These are phyloP conservation scores for Noctua janthe DNA, from an alignment of 2,888 invertebrate species.

Conservation along the genomic window DNA sequence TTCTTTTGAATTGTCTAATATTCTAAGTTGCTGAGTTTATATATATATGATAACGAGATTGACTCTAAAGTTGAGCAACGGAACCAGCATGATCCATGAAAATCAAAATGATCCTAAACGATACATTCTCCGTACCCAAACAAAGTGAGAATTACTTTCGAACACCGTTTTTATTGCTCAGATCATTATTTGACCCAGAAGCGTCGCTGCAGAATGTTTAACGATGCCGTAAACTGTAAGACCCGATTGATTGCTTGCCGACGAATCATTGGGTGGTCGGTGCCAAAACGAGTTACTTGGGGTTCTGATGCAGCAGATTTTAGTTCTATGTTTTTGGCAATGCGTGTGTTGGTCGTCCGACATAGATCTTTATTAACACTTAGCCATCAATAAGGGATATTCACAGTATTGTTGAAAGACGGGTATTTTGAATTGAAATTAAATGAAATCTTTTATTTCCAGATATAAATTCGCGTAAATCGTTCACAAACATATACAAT, in stretches of 20 bases:
- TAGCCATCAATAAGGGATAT: too few relatives aligned
- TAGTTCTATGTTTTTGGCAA: too few relatives aligned
- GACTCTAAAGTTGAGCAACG: not conserved
- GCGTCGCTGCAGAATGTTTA: slow-evolving; percentile 43
- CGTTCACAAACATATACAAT: too few relatives aligned
- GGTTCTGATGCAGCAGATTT: not conserved
- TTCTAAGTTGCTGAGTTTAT: too few relatives aligned
- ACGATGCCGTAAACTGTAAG: slow-evolving; percentile 42
- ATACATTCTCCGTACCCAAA: slow-evolving; percentile 12
- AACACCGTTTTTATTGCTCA: slow-evolving; percentile 40
- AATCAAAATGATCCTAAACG: slow-evolving; percentile 25
- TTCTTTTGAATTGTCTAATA: too few relatives aligned
- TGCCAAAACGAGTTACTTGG: slow-evolving; percentile 14
- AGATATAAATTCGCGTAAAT: too few relatives aligned
- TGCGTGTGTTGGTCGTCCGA: too few relatives aligned
- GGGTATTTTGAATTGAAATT: too few relatives aligned
- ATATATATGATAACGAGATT: not conserved
- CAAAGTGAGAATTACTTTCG: slow-evolving; percentile 50
- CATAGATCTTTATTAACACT: too few relatives aligned
- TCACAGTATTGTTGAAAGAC: too few relatives aligned
- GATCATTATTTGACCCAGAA: slow-evolving; percentile 43
- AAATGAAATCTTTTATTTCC: too few relatives aligned
- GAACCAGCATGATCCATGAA: not conserved
- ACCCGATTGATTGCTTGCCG: slow-evolving; percentile 45
- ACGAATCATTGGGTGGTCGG: slow-evolving; percentile 14